A percentile compares a stretch with the other conserved stretches of the same genome.
Conservation (phyloP, 2,113 vertebrate species). For the Otis tarda region DNA sequence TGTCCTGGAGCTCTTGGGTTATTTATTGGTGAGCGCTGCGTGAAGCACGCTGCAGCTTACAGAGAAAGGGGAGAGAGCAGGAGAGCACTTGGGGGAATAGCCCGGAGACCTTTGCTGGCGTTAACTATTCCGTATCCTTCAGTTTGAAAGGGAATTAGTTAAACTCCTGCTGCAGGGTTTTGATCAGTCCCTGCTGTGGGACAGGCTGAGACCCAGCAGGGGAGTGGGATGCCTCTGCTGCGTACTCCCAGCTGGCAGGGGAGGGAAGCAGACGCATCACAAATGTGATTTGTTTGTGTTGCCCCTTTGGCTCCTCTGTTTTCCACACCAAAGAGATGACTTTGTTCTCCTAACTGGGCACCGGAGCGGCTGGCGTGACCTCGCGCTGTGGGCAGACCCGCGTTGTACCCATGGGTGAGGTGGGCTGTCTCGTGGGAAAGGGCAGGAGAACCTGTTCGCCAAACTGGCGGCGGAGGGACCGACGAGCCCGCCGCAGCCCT, state of each 20-base stretch:
- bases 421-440: rapidly evolving
- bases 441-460: neutral
- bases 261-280: neutral
- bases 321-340: neutral
- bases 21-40: neutral
- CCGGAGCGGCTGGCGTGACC: rapidly evolving
- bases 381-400: rapidly evolving
- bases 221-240: neutral
- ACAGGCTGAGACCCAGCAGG: neutral
- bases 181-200: neutral
- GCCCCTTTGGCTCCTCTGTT: neutral
- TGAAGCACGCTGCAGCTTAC: neutral
- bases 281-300: neutral
- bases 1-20: conserved; percentile 20
- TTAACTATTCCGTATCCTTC: conserved; percentile 15
- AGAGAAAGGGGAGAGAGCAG: neutral
- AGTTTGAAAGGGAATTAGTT: conserved; percentile 34
- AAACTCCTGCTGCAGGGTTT: neutral
- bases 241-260: neutral
- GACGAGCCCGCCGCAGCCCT: neutral
- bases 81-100: neutral
- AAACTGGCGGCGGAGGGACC: neutral
- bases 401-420: rapidly evolving
- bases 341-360: rapidly evolving
- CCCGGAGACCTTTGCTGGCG: neutral